A percentile compares a stretch with the other conserved stretches of the same genome.
Evolutionary conservation across 2,113 vertebrate species (phyloP).

Genomic region (Seriola rivoliana): DNA sequence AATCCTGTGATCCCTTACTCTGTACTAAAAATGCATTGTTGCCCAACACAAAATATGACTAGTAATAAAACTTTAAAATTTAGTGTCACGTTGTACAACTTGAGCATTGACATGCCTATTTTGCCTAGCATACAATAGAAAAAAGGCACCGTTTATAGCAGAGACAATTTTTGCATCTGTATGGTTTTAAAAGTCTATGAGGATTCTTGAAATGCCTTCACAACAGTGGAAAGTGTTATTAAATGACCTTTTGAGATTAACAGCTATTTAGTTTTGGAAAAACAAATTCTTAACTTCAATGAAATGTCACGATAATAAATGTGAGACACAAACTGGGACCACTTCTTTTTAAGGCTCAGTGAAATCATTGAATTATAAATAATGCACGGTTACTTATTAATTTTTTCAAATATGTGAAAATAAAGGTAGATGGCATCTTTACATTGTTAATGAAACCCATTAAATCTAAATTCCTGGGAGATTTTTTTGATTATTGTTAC

Average conservation of each 20-base stretch:
- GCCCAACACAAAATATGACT: too few relatives aligned
- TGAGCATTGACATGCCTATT: background rate
- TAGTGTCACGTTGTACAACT: background rate
- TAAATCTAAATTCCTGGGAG: conserved; percentile 22
- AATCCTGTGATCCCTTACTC: too few relatives aligned
- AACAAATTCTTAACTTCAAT: background rate
- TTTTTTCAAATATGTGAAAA: conserved; percentile 15
- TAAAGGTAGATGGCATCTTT: conserved; percentile 1
- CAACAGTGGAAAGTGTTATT: background rate
- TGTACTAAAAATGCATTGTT: too few relatives aligned
- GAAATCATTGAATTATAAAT: conserved; percentile 33
- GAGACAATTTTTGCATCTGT: background rate
- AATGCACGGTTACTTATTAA: background rate
- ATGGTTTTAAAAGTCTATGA: background rate
- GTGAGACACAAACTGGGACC: background rate
- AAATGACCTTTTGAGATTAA: conserved; percentile 7
- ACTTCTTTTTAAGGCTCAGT: conserved; percentile 1
- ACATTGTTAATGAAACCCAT: conserved; percentile 4
- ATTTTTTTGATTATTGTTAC: conserved; percentile 22
- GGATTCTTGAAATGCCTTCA: background rate
- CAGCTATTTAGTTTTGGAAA: conserved; percentile 10
- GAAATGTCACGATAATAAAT: background rate
- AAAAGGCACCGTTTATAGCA: background rate
- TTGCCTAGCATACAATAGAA: background rate
- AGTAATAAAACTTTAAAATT: background rate